phyloP scores from a whole-genome alignment of 1,140 invertebrate genomes.

The Asobara japonica region DNA sequence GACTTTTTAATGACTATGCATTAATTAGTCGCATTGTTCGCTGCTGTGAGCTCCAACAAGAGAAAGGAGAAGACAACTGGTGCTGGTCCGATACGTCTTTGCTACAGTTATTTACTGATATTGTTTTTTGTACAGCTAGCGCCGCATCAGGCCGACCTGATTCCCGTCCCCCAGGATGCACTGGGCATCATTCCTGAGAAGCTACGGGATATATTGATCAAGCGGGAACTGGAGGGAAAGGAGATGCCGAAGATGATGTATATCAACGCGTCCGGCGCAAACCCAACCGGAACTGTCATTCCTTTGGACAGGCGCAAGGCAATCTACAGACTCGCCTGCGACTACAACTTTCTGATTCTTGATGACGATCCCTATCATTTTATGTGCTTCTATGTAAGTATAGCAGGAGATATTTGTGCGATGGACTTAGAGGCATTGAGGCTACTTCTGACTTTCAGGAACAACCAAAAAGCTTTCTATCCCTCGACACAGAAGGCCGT shows the following conservation, averaged over 20 bases:
- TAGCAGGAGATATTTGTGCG: too few species aligned
- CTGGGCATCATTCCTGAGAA: conserved; percentile 65
- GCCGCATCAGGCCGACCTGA: conserved; percentile 65
- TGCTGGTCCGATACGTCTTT: too few species aligned
- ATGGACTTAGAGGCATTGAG: too few species aligned
- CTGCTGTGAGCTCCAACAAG: too few species aligned
- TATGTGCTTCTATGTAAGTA: conserved; percentile 73
- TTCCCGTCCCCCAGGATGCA: conserved; percentile 67
- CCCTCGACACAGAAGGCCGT: conserved; percentile 79
- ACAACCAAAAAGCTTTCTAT: conserved; percentile 75
- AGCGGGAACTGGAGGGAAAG: conserved; percentile 60
- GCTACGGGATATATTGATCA: conserved; percentile 61
- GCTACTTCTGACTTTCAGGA: conserved; percentile 62
- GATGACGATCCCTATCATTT: conserved; percentile 88
- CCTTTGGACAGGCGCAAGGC: conserved; percentile 73
- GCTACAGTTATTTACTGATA: background rate
- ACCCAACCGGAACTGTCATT: conserved; percentile 78
- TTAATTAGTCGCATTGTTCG: too few species aligned
- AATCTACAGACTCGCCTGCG: conserved; percentile 79
- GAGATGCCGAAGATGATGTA: conserved; percentile 74
- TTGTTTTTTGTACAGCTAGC: conserved; percentile 57
- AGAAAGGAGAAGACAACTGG: too few species aligned
- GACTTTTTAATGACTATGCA: too few species aligned
- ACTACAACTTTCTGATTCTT: conserved; percentile 81
- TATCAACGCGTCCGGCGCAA: conserved; percentile 71